Base-by-base conservation (phyloP, 2,113 vertebrate species). In the Percopsis transmontana region DNA sequence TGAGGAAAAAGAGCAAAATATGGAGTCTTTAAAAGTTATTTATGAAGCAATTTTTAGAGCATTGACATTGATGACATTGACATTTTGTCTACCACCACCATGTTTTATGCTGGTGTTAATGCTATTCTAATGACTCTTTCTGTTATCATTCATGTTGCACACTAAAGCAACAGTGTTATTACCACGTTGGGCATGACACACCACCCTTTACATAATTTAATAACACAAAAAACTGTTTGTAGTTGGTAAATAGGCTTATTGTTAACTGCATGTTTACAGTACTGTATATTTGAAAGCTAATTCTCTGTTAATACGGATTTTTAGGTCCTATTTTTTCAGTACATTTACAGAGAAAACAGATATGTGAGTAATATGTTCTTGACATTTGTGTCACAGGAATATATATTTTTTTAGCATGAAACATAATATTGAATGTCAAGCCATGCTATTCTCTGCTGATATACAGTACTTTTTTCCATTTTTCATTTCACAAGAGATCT, bases 81-180 rank as follows among this genome's bases (percentile, higher is more conserved):
- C 27, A 33, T 33, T 33, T 33, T 33, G 27, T 33, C 8, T 7
- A 33, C 27, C 27, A 33, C 27, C 1, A 1, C 27, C 27, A 33
- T 6, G 11, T 45, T 45, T 45, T 52, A 41, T 71, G 77, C 50
- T 38, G 54, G 53, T 20, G 39, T 68, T 77, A 6, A 6, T 33
- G 76, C 55, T 51, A 42, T 42, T 44, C 42, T 65, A 50, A 20
- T 55, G 74, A 72, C 68, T 72, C 75, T 47, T 70, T 59, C 74
- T 48, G 65, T 47, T 48, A 42, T 75, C 58, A 72, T 82, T 84
- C 73, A 76, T 24, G 47, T 44, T 2, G 1, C 64, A 40, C 11
- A 24, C 48, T 7, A 13, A 72, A 76, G 66, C 72, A 45, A 61
- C 53, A 56, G 58, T 68, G 41, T 76, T 65, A 18, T 58, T 65